Conservation (phyloP, 2,113 vertebrate genomes). For the Alectura lathami region DNA sequence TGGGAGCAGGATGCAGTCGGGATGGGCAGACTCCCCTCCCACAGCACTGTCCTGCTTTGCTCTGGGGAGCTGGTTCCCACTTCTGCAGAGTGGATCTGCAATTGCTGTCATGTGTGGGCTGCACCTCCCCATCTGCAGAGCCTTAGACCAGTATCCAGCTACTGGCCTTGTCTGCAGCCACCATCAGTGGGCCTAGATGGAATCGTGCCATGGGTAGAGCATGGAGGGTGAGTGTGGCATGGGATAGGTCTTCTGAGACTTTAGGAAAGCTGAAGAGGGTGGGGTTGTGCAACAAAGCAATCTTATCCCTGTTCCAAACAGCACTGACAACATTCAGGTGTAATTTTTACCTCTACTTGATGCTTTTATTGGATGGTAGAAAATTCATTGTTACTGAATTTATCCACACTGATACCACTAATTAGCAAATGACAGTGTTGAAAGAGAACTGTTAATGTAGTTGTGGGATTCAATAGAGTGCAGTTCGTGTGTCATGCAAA, state of each 20-base stretch:
- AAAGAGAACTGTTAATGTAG: neutral
- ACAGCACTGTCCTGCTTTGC: neutral
- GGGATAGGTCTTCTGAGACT: neutral
- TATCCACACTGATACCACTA: neutral
- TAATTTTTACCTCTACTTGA: neutral
- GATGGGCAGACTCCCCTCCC: neutral
- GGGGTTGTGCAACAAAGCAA: neutral
- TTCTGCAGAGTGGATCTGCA: neutral
- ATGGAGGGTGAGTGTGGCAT: neutral
- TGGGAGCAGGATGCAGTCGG: neutral
- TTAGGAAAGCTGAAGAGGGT: neutral
- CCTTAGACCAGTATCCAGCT: neutral
- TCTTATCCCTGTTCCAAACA: neutral
- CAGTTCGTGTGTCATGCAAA: neutral
- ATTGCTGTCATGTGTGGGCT: neutral
- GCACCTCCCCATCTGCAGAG: neutral
- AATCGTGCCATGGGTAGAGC: fast-evolving
- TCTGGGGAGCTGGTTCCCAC: neutral
- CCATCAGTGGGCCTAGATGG: fast-evolving
- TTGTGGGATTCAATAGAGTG: neutral
- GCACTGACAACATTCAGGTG: neutral
- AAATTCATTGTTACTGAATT: neutral
- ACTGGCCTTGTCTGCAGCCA: neutral
- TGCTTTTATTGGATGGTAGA: neutral
- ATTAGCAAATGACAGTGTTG: neutral